These are phyloP conservation scores for Phalacrocorax aristotelis DNA, from an alignment of 2,113 vertebrate species.

Conservation along the genomic window DNA sequence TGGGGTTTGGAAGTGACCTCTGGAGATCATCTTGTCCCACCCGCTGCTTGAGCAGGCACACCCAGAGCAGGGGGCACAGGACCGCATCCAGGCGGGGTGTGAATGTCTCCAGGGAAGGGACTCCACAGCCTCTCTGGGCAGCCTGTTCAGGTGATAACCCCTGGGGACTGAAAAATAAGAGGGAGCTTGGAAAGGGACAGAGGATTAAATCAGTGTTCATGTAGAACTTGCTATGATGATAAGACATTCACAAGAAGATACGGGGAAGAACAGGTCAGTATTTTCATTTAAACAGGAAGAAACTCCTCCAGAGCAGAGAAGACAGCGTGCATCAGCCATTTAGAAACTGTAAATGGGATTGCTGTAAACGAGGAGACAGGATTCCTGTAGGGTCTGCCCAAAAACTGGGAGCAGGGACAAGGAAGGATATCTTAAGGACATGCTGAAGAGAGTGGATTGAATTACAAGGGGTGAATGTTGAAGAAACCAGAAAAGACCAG, in stretches of 20 bases:
- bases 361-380: not conserved
- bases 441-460: not conserved
- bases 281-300: not conserved
- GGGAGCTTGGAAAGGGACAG: not conserved
- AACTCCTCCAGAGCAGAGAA: not conserved
- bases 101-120: too few relatives aligned
- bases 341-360: not conserved
- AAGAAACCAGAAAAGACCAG: not conserved
- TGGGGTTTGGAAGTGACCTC: too few relatives aligned
- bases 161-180: not conserved
- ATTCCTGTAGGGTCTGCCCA: not conserved
- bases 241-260: not conserved
- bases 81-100: too few relatives aligned
- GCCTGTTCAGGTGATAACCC: not conserved
- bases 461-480: not conserved
- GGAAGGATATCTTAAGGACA: not conserved
- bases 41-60: too few relatives aligned
- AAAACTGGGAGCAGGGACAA: not conserved
- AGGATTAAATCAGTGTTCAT: not conserved
- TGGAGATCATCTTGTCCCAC: too few relatives aligned
- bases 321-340: too few relatives aligned
- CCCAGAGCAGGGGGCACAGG: too few relatives aligned
- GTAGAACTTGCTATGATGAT: not conserved
- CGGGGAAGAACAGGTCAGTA: not conserved
- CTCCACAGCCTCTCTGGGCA: too few relatives aligned